Evolutionary conservation across 2,113 vertebrate genomes (phyloP).

Genomic region (Henicopernis longicauda): DNA sequence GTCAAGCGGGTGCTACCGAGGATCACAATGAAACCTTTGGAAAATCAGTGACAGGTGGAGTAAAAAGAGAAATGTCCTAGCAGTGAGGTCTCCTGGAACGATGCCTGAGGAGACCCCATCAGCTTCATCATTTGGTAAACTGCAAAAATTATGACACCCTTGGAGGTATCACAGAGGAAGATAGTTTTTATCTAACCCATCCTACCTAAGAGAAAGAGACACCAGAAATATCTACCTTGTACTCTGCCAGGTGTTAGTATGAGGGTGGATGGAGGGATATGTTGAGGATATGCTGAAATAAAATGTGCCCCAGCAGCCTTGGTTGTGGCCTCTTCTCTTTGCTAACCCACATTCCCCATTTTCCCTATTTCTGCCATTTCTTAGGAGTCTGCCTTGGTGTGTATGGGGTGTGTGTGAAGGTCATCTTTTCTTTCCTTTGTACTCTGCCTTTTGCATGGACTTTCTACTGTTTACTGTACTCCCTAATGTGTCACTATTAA

Average conservation of each 20-base stretch:
- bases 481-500: background rate
- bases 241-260: background rate
- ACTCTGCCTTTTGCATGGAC: background rate
- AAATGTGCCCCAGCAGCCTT: background rate
- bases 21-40: background rate
- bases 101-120: background rate
- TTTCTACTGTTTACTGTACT: background rate
- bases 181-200: background rate
- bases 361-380: background rate
- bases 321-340: background rate
- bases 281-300: background rate
- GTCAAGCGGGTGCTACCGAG: too few relatives aligned
- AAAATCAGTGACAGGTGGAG: background rate
- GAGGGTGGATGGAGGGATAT: background rate
- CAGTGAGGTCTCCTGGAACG: background rate
- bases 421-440: background rate
- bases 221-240: background rate
- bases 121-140: background rate
- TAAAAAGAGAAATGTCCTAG: background rate
- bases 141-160: background rate
- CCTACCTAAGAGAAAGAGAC: background rate
- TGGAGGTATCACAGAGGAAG: background rate
- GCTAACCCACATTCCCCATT: background rate
- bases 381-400: background rate
- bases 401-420: accelerated